These are phyloP conservation scores for Macaca nemestrina DNA, from an alignment of 2,113 vertebrate genomes.

Conservation along the genomic window DNA sequence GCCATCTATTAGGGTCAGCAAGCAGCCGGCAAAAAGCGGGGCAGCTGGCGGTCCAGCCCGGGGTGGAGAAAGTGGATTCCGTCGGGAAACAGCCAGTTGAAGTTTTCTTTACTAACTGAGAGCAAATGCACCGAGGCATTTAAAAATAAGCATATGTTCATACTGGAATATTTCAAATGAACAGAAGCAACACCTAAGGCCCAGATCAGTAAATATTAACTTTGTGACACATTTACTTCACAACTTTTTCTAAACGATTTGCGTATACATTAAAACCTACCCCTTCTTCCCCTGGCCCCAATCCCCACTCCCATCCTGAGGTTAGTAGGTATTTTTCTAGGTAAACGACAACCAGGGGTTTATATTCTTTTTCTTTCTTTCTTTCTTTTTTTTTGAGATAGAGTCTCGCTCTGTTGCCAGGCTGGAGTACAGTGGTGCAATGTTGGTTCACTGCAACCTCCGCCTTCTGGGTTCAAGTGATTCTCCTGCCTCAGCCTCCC, in stretches of 20 bases:
- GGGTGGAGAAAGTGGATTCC: constrained; percentile 19
- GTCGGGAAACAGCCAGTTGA: neutral
- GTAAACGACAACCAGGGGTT: neutral
- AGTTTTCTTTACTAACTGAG: neutral
- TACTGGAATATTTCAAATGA: neutral
- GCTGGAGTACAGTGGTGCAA: too few species aligned
- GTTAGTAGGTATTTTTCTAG: neutral
- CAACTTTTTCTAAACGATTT: neutral
- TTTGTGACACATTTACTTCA: neutral
- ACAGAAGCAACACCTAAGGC: neutral
- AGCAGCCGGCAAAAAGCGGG: constrained; percentile 48
- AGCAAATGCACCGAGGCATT: constrained; percentile 20
- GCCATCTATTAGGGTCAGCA: constrained; percentile 56
- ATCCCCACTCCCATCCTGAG: neutral
- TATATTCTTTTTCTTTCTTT: neutral
- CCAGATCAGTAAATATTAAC: neutral
- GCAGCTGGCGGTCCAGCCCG: constrained; percentile 35
- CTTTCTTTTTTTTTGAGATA: too few species aligned
- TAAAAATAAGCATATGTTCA: constrained; percentile 48
- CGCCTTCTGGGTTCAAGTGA: too few species aligned
- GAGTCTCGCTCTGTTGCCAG: too few species aligned
- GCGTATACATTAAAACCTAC: neutral
- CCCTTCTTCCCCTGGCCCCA: neutral
- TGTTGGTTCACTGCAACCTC: too few species aligned
- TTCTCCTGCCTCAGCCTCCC: too few species aligned